Base-by-base conservation (phyloP, 2,888 invertebrate species). In the Blastobasis lacticolella region DNA sequence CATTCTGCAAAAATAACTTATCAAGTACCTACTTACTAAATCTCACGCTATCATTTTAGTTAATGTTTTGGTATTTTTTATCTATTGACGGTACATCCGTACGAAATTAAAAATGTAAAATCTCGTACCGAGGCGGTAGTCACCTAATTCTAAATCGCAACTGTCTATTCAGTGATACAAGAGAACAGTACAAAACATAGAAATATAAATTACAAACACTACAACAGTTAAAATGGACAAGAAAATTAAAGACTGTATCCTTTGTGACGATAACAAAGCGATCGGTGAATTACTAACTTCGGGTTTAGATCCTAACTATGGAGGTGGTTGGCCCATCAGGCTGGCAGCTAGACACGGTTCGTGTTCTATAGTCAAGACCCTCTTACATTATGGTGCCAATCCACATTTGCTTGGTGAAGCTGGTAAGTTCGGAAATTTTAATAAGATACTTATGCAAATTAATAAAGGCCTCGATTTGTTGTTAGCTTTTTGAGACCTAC, bases 281-380 rank as follows among this genome's bases (percentile, higher is more conserved):
- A 61, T 85, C 48, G 58, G 59, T 10, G 70, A 78, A 50, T 64
- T 77, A 48, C 64, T 88, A 51, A 73, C 64, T 46, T 62, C 63
- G 44, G 85, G 86, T 23, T 68, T 85, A 53, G 80, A 87, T 57
- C 82, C 86, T 41, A 84, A 88, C 60, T 72, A 69, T 53, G 80
- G 75, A 66, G 75, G 80, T 36, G 88, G 87, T 45, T 88, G 85
- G 86, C 80, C 81, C n/a, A 73, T 88, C 10, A 68, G 87, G 59
- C 57, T 83, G 54, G 86, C 87, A 44, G 86, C 88, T 51, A 73
- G 87, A 10, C 67, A 75, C 54, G 88, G 87, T 23, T 69, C 67
- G 51, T 70, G 64, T 54, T 59, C 59, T 9, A 71, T 83, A 53
- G 87, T 85, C 6, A 78, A 75, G 64, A 59, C 60, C 37, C 67